These are phyloP conservation scores for Tortricodes alternella DNA, from an alignment of 2,888 invertebrate genomes.

Conservation along the genomic window DNA sequence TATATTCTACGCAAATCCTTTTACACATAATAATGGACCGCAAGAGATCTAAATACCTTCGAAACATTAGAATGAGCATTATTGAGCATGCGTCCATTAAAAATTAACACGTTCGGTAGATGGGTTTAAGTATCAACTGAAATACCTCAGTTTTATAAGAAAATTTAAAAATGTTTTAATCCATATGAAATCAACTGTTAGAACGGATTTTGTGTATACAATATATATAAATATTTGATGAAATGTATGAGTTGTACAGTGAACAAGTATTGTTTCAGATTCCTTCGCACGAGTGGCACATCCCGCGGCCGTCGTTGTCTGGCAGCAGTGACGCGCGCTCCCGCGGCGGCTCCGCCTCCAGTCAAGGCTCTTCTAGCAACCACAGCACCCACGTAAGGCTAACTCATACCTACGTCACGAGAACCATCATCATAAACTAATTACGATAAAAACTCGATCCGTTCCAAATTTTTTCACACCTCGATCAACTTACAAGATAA, in stretches of 20 bases:
- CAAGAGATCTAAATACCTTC: no score
- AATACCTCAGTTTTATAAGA: no score
- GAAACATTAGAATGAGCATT: no score
- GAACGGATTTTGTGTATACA: no score
- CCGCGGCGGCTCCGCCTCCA: constrained; percentile 85
- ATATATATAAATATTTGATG: neutral
- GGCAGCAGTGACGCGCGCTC: constrained; percentile 76
- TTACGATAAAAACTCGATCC: constrained; percentile 38
- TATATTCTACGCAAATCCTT: neutral
- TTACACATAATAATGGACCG: no score
- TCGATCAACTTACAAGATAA: constrained; percentile 27
- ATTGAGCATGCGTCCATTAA: no score
- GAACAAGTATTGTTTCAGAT: constrained; percentile 54
- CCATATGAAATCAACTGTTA: no score
- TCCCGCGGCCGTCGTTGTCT: constrained; percentile 90
- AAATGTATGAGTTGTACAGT: neutral
- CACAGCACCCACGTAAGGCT: constrained; percentile 90
- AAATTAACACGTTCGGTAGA: no score
- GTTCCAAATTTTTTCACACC: constrained; percentile 37
- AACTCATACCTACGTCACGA: constrained; percentile 31
- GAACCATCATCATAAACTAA: constrained; percentile 11
- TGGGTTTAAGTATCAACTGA: no score
- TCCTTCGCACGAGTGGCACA: constrained; percentile 86
- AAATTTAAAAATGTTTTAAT: no score
- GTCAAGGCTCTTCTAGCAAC: constrained; percentile 84